These are phyloP conservation scores for Merluccius polli DNA, from an alignment of 2,797 vertebrate genomes.

Conservation along the genomic window DNA sequence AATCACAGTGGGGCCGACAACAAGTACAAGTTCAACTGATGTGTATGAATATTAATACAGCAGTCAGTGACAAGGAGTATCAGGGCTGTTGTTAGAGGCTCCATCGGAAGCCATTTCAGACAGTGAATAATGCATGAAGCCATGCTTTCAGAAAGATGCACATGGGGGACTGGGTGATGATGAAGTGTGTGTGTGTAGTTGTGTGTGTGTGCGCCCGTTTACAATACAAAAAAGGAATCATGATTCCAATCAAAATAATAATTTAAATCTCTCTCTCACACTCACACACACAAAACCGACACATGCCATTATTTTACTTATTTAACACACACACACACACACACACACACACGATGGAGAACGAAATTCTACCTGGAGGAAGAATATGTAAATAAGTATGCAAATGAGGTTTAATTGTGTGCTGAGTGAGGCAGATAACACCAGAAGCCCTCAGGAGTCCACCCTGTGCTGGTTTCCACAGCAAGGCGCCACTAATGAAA, in stretches of 20 bases:
- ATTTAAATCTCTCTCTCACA: neutral
- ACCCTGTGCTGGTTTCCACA: neutral
- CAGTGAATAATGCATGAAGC: neutral
- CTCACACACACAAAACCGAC: neutral
- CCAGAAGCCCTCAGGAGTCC: neutral
- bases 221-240: neutral
- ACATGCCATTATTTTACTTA: neutral
- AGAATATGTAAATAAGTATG: neutral
- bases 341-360: neutral
- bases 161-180: neutral
- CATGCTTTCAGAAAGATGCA: neutral
- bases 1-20: neutral
- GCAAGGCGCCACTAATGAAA: neutral
- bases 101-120: neutral
- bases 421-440: neutral
- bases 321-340: neutral
- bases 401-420: slow-evolving; percentile 1
- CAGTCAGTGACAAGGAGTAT: neutral
- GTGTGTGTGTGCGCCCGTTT: neutral
- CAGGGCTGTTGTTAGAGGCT: neutral
- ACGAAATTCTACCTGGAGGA: neutral
- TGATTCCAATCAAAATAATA: slow-evolving; percentile 1
- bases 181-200: neutral
- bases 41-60: neutral
- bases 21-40: neutral